A percentile compares a stretch with the other conserved stretches of the same genome.
phyloP scores from a whole-genome alignment of 2,113 vertebrate genomes.

The Eidolon helvum region DNA sequence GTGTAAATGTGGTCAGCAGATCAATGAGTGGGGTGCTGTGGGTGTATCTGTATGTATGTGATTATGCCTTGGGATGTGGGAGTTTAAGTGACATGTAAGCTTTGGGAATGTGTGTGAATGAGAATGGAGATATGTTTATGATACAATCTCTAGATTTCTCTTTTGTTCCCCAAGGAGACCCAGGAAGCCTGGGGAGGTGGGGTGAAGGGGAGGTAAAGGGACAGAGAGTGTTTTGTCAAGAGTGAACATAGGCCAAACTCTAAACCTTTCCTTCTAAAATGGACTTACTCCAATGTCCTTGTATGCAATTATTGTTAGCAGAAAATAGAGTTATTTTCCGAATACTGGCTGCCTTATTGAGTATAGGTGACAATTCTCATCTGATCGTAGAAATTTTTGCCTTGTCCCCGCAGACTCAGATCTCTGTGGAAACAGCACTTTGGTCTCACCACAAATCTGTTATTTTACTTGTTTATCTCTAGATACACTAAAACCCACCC shows the following conservation, averaged over 20 bases:
- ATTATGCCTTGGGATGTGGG: background rate
- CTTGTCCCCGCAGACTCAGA: slow-evolving; percentile 48
- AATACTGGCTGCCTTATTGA: slow-evolving; percentile 43
- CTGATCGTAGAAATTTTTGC: slow-evolving; percentile 52
- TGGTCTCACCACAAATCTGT: slow-evolving; percentile 58
- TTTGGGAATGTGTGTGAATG: background rate
- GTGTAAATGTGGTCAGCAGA: background rate
- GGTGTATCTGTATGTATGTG: background rate
- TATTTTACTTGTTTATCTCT: slow-evolving; percentile 62
- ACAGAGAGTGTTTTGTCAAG: background rate
- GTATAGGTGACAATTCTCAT: background rate
- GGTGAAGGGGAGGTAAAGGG: background rate
- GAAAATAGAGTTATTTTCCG: slow-evolving; percentile 34
- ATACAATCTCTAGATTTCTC: background rate
- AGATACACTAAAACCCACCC: slow-evolving; percentile 28
- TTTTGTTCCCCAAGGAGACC: background rate
- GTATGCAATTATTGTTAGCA: slow-evolving; percentile 7
- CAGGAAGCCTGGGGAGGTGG: background rate
- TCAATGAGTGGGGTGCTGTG: background rate
- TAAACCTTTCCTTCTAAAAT: background rate
- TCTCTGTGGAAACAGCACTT: background rate
- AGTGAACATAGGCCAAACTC: background rate
- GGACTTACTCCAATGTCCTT: background rate
- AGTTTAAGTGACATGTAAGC: background rate
- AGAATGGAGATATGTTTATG: background rate